These are phyloP conservation scores for Lineus longissimus DNA, from an alignment of 1,140 invertebrate genomes.

Conservation along the genomic window DNA sequence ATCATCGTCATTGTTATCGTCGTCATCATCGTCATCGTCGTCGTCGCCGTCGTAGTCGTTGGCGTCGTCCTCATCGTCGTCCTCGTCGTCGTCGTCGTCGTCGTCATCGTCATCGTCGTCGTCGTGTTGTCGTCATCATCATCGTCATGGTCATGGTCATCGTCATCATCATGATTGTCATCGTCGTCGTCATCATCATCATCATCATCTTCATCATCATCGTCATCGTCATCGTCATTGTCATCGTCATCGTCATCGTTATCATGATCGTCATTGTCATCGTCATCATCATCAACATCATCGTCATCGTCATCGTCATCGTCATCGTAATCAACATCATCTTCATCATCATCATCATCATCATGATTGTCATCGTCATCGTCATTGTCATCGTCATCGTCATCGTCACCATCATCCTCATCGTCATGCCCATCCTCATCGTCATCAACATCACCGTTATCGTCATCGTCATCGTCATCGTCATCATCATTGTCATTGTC, in stretches of 20 bases:
- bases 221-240: background rate
- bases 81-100: slow-evolving; percentile 5
- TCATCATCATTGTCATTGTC: background rate
- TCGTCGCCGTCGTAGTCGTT: too few relatives aligned
- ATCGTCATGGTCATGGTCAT: too few relatives aligned
- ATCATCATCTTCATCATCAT: background rate
- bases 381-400: too few relatives aligned
- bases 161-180: background rate
- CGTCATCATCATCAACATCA: too few relatives aligned
- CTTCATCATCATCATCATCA: slow-evolving; percentile 16
- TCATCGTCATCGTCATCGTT: slow-evolving; percentile 12
- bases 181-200: too few relatives aligned
- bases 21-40: background rate
- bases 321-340: slow-evolving; percentile 6
- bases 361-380: too few relatives aligned
- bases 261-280: slow-evolving; percentile 14
- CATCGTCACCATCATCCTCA: too few relatives aligned
- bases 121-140: background rate
- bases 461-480: too few relatives aligned
- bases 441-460: slow-evolving; percentile 13
- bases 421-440: too few relatives aligned
- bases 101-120: slow-evolving; percentile 3
- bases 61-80: too few relatives aligned
- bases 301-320: too few relatives aligned
- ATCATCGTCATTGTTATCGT: background rate